Base-by-base conservation (phyloP, 2,797 vertebrate species). In the Jordanella pulchra region DNA sequence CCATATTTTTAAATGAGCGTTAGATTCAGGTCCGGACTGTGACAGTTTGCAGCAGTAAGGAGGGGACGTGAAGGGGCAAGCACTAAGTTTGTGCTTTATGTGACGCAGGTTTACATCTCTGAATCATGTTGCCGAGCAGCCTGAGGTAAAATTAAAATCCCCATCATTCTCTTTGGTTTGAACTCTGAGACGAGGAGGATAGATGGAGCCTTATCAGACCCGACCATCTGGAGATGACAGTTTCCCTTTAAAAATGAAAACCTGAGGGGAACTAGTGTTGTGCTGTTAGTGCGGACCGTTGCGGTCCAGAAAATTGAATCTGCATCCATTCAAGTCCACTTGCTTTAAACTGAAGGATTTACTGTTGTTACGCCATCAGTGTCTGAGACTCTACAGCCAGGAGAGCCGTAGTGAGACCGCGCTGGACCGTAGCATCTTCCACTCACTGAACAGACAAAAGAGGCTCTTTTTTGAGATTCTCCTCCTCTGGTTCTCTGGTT, bases 31-130 rank as follows among this genome's bases (percentile, higher is more conserved):
- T 73, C 56, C 75, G 64, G 28, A 72, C 68, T 55, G 25, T 79
- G 76, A 71, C 63, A 71, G 56, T 32, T 68, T 48, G 58, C 65
- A 72, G 65, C 25, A 30, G 3, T 48, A 3, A 44, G 21, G 47
- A 71, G 18, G 56, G 39, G 67, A 80, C 25, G 45, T 67, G 71
- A 82, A 82, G 51, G 65, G 75, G 71, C 48, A 72, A 80, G 72
- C 80, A 65, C 53, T 51, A 81, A 76, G 21, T 56, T 39, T 60
- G 30, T 72, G 50, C 71, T 77, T 67, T 71, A 75, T 64, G 65
- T 75, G 73, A 75, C 42, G 44, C 55, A 54, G 63, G 71, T 67
- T 72, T 55, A 39, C 50, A 55, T 58, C 51, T 70, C 75, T 67
- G 28, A 77, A 30, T 83, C 61, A 11, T 69, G 76, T 50, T 61